phyloP scores from a whole-genome alignment of 2,888 invertebrate species.

The Perdita meconis region DNA sequence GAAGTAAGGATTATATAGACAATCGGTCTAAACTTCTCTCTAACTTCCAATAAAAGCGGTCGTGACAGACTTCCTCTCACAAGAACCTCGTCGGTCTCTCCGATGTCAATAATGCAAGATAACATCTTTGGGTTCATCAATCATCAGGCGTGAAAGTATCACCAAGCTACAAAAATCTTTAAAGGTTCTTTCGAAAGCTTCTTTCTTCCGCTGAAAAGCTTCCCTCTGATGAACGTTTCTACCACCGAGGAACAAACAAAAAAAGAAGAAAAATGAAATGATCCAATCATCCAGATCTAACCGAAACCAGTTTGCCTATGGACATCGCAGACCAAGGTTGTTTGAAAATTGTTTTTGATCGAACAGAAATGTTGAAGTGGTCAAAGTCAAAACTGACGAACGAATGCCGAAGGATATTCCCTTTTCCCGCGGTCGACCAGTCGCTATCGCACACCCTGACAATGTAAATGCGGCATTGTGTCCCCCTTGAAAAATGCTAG shows the following conservation, averaged over 20 bases:
- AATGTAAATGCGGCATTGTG: constrained; percentile 76
- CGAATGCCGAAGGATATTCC: constrained; percentile 65
- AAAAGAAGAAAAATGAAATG: background rate
- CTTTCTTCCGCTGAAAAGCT: background rate
- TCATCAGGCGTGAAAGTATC: background rate
- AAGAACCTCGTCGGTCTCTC: background rate
- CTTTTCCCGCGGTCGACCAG: constrained; percentile 49
- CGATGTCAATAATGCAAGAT: background rate
- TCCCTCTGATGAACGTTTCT: background rate
- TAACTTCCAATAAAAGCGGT: background rate
- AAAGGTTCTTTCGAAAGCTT: background rate
- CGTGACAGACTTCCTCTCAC: background rate
- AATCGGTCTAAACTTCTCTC: too few relatives aligned
- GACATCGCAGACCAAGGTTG: constrained; percentile 62
- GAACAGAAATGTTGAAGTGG: constrained; percentile 70
- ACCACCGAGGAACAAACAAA: too few relatives aligned
- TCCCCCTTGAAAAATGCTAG: constrained; percentile 68
- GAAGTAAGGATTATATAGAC: too few relatives aligned
- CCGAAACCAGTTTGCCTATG: background rate
- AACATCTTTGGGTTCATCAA: background rate
- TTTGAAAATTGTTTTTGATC: constrained; percentile 53
- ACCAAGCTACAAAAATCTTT: background rate
- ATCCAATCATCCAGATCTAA: background rate
- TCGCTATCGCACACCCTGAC: constrained; percentile 58
- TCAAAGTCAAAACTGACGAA: constrained; percentile 71